Evolutionary conservation across 2,888 invertebrate species (phyloP).

Genomic region (Chymomyza amoena): DNA sequence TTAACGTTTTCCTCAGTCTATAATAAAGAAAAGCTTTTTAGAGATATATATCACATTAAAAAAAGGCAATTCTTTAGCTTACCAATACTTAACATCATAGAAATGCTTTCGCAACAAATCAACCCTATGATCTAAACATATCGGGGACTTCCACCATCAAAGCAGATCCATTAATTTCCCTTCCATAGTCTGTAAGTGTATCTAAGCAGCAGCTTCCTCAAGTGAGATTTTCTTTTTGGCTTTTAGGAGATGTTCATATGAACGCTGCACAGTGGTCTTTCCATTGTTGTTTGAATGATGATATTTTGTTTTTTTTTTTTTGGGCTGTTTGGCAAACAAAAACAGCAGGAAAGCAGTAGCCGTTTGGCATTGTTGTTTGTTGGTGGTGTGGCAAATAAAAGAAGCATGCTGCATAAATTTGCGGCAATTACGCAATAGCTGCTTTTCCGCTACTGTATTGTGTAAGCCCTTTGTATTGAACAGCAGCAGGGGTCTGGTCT

Average conservation of each 20-base stretch:
- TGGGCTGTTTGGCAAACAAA: slow-evolving; percentile 45
- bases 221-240: not conserved
- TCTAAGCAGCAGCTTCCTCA: not conserved
- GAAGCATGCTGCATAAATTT: slow-evolving; percentile 66
- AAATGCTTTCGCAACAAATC: too few species aligned
- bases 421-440: slow-evolving; percentile 48
- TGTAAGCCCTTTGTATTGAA: not conserved
- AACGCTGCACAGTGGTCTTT: slow-evolving; percentile 20
- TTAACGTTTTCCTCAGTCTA: too few species aligned
- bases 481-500: not conserved
- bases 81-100: too few species aligned
- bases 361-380: not conserved
- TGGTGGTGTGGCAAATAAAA: slow-evolving; percentile 28
- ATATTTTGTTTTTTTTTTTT: slow-evolving; percentile 26
- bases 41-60: too few species aligned
- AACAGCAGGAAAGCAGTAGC: slow-evolving; percentile 54
- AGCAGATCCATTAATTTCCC: too few species aligned
- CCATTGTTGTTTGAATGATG: slow-evolving; percentile 46
- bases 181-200: not conserved
- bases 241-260: not conserved
- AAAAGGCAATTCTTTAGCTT: too few species aligned
- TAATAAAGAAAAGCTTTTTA: too few species aligned
- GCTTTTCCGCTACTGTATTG: too few species aligned
- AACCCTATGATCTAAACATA: too few species aligned
- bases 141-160: too few species aligned